These are phyloP conservation scores for Knipowitschia caucasica DNA, from an alignment of 2,797 vertebrate genomes.

Conservation along the genomic window DNA sequence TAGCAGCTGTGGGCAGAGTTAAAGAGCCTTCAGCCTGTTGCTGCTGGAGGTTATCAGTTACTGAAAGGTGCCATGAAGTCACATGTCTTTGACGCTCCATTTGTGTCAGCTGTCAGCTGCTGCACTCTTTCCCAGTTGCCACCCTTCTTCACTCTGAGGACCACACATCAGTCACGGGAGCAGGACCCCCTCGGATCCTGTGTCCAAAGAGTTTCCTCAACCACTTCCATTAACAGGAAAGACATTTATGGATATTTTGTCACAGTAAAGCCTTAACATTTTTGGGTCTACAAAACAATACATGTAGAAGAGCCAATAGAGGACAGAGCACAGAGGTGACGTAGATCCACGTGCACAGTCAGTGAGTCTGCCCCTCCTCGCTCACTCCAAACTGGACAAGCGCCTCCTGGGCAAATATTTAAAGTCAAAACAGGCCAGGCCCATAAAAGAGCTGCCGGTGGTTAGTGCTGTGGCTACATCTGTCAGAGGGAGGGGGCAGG, in stretches of 20 bases:
- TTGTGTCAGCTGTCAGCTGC: conserved; percentile 30
- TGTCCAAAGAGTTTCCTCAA: conserved; percentile 8
- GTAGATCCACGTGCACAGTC: conserved; percentile 20
- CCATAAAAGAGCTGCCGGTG: conserved; percentile 73
- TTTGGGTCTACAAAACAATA: background rate
- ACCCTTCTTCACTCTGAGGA: conserved; percentile 24
- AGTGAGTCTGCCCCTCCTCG: conserved; percentile 8
- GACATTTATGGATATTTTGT: background rate
- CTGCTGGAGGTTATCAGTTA: conserved; percentile 3
- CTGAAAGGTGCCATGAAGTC: conserved; percentile 19
- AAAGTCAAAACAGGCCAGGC: conserved; percentile 78
- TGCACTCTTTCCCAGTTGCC: conserved; percentile 23
- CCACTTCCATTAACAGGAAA: background rate
- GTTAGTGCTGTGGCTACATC: conserved; percentile 72
- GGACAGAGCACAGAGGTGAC: background rate
- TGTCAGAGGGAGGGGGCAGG: conserved; percentile 57
- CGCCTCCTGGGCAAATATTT: conserved; percentile 82
- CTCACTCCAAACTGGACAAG: conserved; percentile 49
- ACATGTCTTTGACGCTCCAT: conserved; percentile 14
- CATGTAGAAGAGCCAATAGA: background rate
- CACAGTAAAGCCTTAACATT: background rate
- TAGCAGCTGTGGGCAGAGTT: background rate
- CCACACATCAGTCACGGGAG: conserved; percentile 13
- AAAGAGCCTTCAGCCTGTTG: background rate
- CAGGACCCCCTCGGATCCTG: conserved; percentile 7